Base-by-base conservation (phyloP, 2,797 vertebrate genomes). In the Oryzias dopingdopingensis region DNA sequence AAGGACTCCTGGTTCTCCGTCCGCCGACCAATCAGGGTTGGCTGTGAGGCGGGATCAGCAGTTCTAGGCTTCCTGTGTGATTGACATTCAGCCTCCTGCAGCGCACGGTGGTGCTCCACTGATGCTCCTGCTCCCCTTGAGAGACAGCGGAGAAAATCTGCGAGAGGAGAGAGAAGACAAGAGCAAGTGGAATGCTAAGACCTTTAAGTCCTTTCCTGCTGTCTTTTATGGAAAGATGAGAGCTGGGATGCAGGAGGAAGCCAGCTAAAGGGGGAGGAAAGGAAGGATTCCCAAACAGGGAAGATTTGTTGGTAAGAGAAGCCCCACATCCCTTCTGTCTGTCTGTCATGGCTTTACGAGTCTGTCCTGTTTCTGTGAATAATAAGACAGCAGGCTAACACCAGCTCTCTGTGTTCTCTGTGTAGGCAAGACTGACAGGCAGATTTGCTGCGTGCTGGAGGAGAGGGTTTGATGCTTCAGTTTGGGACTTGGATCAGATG, bases 21-120 rank as follows among this genome's bases (percentile, higher is more conserved):
- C 73, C 7, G 50, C 42, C 20, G 52, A 59, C 88, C 89, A 90
- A 89, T 89, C 84, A 51, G 65, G 37, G 6, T 10, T 1, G 62
- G 56, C 64, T n/a, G 45, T 13, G 40, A 52, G 68, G 83, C 62
- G 84, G 88, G 84, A 74, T 68, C 65, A 71, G 54, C 8, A 54
- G 85, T 88, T 85, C 87, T 76, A 62, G 82, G 86, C 77, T 86
- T 89, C 88, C 83, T 68, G 75, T 46, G 69, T 91, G 90, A 91
- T 89, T 90, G 89, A 90, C 88, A 58, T 75, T 51, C 76, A 83
- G 74, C 78, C 79, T 88, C 88, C 86, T 82, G 89, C 85, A 82
- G 86, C 75, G 70, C 77, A 40, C 67, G 69, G 82, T 74, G 43
- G 53, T 72, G 83, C 74, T 72, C 83, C 88, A 67, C 79, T 65